Conservation (phyloP, 2,888 invertebrate species). For the Cylloceria caligata region DNA sequence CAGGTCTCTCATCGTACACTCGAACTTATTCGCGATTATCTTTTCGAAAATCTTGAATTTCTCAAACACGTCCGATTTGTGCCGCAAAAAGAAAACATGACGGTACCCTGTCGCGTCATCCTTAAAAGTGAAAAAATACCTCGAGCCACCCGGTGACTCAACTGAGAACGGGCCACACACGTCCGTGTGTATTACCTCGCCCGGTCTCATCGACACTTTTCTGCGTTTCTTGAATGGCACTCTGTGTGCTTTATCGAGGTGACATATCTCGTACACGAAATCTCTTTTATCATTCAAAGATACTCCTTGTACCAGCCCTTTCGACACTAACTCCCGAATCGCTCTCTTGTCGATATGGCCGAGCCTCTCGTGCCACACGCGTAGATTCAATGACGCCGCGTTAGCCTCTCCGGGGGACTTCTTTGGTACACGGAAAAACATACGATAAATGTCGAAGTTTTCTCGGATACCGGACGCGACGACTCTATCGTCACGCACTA, state of each 20-base stretch:
- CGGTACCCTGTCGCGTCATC: background rate
- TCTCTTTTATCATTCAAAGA: background rate
- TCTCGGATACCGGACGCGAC: background rate
- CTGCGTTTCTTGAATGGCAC: background rate
- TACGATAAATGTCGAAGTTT: constrained; percentile 48
- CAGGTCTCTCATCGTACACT: no score
- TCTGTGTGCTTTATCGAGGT: background rate
- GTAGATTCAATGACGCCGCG: constrained; percentile 2
- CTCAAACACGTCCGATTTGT: no score
- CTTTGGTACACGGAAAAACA: constrained; percentile 62
- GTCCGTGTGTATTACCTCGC: background rate
- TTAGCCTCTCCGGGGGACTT: constrained; percentile 42
- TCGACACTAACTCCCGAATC: background rate
- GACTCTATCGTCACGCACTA: background rate
- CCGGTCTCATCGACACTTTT: background rate
- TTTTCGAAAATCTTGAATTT: no score
- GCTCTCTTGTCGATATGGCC: background rate
- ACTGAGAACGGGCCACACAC: background rate
- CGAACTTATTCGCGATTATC: background rate
- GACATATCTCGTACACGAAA: background rate
- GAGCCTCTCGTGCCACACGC: background rate
- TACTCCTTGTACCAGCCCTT: background rate
- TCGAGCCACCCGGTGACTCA: background rate
- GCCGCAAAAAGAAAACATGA: background rate
- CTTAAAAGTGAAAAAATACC: background rate